Base-by-base conservation (phyloP, 1,140 invertebrate genomes). In the Eulimnadia texana region DNA sequence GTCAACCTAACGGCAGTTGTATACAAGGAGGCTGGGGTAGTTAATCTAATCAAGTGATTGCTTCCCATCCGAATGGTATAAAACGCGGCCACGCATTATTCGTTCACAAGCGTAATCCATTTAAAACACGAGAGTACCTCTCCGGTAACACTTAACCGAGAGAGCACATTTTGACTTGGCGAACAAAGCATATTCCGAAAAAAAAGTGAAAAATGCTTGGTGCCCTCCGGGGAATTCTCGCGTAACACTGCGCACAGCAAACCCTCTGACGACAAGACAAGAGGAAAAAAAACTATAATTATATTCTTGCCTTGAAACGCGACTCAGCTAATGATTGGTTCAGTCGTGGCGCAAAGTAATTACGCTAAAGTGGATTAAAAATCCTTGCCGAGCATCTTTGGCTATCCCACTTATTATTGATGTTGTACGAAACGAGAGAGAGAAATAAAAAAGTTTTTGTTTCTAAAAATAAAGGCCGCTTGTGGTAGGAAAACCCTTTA, bases 41-140 rank as follows among this genome's bases (percentile, higher is more conserved):
- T 56, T 64, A 65, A 66, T 66, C 64, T 66, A 66, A 66, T 66
- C 64, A 65, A 65, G 50, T 58, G 62, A 66, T 66, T 66, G 65
- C 62, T 66, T 66, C 63, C 63, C 54, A 66, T 60, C 65, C 65
- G 65, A 66, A 66, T 66, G 65, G 64, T 54, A 63, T 61, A 66
- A 65, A 64, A 61, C 65, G 64, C 53, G 23, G 47, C 49, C 55
- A 19, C 28, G 55, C 55, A 58, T 27, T 16, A 16, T 16, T 42
- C 33, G 33, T 42, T 42, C 33, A 42, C 33, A 9, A 16, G 33
- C 33, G 33, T 42, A 42, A 42, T 42, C 33, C 33, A 16, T 42
- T 42, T 42, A 42, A 42, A 42, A 42, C 33, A 42, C 6, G 33
- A 42, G 33, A 6, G 33, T 42, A 6, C 16, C 33, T 42, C 33